Base-by-base conservation (phyloP, 30 jellyfish, hydroid and myxozoan species). In the Nemopilema nomurai region DNA sequence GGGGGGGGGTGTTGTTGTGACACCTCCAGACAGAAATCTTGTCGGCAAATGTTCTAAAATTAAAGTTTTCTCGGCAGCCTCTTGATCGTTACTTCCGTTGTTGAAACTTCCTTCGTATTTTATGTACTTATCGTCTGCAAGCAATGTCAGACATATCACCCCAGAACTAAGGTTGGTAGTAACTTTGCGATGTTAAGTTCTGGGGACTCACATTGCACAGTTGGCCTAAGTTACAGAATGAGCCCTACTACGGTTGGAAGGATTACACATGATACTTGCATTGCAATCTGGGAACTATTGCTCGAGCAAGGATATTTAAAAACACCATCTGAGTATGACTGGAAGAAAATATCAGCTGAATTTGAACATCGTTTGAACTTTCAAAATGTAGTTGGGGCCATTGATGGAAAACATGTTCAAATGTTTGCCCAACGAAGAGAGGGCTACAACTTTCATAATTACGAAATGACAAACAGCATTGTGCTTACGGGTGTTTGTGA, bases 151-250 rank as follows among this genome's bases (percentile, higher is more conserved):
- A 41, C 57, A 6, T 41, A 41, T 41, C 6, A 41, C 6, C 57
- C 57, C 57, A 41, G 57, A 41, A 41, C 57, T 24, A 21, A 22
- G 83, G 18, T 30, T 30, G 41, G 69, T 1, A 41, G 50, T 30
- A 28, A 73, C 69, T 31, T 62, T 71, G 1, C 70, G 31, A 16
- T 30, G 33, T 51, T 41, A 29, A 73, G 69, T 67, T 8, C 31
- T 69, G 96, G 96, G 19, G 96, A 87, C 67, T 79, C 92, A 32
- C 88, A 68, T 31, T 28, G 77, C 31, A 87, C 87, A 29, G 78
- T 87, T 67, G 91, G 80, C 28, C 70, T 79, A 69, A 87, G 64
- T 29, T 87, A 29, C 88, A 22, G 89, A 63, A 79, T 87, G 30
- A 79, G 86, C 51, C 26, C 80, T 19, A 32, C 90, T 9, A 51